phyloP scores from a whole-genome alignment of 2,797 vertebrate species.

The Urosaurus nigricauda region DNA sequence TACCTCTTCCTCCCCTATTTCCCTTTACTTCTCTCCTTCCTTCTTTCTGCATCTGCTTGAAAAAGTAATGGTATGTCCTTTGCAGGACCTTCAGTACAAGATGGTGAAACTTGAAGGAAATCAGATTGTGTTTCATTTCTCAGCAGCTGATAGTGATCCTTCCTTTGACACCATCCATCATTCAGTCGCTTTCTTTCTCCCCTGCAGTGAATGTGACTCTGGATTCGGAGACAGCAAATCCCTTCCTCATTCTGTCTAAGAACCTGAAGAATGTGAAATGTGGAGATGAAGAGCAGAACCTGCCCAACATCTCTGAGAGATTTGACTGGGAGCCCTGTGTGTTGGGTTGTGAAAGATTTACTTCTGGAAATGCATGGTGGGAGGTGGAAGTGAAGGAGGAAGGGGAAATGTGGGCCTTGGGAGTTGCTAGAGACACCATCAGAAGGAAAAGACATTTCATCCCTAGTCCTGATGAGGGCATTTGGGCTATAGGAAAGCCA shows the following conservation, averaged over 20 bases:
- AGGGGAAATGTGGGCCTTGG: background rate
- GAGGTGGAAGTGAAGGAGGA: background rate
- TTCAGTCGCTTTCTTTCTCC: background rate
- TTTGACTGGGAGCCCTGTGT: background rate
- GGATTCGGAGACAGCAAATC: background rate
- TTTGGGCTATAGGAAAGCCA: background rate
- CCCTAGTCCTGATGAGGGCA: background rate
- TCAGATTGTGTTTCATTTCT: background rate
- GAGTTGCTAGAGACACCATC: background rate
- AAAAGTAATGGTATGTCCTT: background rate
- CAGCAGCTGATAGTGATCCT: background rate
- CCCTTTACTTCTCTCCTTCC: background rate
- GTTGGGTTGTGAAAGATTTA: background rate
- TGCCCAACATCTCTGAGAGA: background rate
- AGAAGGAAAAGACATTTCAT: background rate
- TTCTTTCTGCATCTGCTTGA: background rate
- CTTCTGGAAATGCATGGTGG: background rate
- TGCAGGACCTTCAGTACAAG: background rate
- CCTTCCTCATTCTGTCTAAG: background rate
- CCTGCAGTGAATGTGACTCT: slow-evolving; percentile 5
- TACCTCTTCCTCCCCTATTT: no score
- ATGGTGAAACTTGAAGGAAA: background rate
- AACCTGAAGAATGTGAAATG: background rate
- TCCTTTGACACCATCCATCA: background rate
- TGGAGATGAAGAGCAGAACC: background rate